Conservation (phyloP, 2,888 invertebrate species). For the Rhogogaster chlorosoma region DNA sequence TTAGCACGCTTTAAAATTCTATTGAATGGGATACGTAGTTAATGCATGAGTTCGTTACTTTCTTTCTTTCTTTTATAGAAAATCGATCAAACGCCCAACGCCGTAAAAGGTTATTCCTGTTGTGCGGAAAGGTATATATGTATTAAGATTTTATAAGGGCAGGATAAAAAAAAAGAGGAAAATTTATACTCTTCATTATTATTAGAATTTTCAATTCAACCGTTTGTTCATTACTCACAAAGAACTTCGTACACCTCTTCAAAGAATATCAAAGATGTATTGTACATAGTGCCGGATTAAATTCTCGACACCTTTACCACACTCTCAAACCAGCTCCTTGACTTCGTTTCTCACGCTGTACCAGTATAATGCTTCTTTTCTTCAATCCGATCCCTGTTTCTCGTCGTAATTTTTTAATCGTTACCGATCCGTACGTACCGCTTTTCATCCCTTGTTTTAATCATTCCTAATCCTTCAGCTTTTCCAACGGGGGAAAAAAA, state of each 20-base stretch:
- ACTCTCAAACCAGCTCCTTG: not conserved
- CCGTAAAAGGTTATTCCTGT: not conserved
- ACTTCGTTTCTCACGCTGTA: not conserved
- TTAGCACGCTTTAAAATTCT: not conserved
- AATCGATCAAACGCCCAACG: not conserved
- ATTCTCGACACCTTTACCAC: not conserved
- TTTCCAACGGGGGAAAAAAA: not conserved
- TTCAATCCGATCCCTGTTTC: not conserved
- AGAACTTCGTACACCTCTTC: not conserved
- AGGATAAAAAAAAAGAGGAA: not conserved
- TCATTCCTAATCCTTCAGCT: not conserved
- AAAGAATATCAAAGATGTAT: not conserved
- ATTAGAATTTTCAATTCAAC: not conserved
- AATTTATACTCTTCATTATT: not conserved
- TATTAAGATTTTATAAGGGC: not conserved
- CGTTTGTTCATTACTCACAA: not conserved
- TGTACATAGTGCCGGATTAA: not conserved
- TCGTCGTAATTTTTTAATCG: not conserved
- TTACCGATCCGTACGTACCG: not conserved
- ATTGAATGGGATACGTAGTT: not conserved
- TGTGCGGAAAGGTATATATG: not conserved
- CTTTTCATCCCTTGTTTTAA: conserved; percentile 10
- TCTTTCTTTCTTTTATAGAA: not conserved
- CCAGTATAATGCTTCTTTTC: not conserved
- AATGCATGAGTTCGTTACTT: not conserved